Percentiles rank a stretch among this genome's conserved stretches.
These are phyloP conservation scores for Laticauda laticaudata DNA, from an alignment of 2,113 vertebrate genomes.

Conservation along the genomic window DNA sequence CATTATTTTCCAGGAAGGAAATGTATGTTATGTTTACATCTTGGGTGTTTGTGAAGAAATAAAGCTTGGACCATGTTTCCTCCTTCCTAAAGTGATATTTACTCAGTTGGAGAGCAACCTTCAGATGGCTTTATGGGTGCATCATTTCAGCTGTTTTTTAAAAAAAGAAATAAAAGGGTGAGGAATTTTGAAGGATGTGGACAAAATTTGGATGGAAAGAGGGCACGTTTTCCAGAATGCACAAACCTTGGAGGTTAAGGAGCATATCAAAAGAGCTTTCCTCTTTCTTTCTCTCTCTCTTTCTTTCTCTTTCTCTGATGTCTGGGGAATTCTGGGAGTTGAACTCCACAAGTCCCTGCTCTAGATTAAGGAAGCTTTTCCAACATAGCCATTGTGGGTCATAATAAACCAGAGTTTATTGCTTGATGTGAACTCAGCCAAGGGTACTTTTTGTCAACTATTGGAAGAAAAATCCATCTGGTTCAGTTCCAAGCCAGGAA, in stretches of 20 bases:
- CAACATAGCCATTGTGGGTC: not conserved
- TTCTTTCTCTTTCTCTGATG: not conserved
- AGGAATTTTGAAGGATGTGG: not conserved
- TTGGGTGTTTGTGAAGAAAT: conserved; percentile 19
- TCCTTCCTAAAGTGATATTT: conserved; percentile 18
- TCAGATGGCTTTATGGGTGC: accelerated
- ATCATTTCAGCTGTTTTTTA: not conserved
- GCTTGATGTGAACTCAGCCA: too few species aligned
- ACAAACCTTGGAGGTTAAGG: not conserved
- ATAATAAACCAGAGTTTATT: too few species aligned
- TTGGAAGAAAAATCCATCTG: too few species aligned
- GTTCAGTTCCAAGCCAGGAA: too few species aligned
- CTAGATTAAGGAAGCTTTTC: not conserved
- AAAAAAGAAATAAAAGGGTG: conserved; percentile 31
- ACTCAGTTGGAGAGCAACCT: conserved; percentile 38
- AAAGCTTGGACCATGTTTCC: not conserved
- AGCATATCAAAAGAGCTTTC: not conserved
- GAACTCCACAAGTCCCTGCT: too few species aligned
- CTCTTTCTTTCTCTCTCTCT: not conserved
- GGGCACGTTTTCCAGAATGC: not conserved
- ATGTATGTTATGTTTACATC: conserved; percentile 34
- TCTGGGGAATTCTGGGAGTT: not conserved
- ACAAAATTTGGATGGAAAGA: not conserved
- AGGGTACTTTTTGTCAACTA: too few species aligned
- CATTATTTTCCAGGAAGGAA: conserved; percentile 46